Conservation (phyloP, 2,888 invertebrate species). For the Brassicogethes aeneus region DNA sequence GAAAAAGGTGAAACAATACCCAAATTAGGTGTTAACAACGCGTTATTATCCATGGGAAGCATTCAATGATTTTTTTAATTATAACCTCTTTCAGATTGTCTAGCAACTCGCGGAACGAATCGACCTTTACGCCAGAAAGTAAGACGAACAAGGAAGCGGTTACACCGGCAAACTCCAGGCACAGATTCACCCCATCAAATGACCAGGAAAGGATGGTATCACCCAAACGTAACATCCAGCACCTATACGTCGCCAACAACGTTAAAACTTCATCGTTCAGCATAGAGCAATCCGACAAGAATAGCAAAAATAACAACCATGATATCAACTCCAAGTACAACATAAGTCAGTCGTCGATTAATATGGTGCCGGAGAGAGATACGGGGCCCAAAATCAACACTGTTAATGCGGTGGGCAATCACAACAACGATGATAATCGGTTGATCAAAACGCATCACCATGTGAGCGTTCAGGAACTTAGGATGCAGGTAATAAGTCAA, state of each 20-base stretch:
- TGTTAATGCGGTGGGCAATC: constrained; percentile 29
- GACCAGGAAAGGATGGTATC: constrained; percentile 35
- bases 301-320: constrained; percentile 27
- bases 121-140: constrained; percentile 18
- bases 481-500: constrained; percentile 48
- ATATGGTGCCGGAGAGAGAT: constrained; percentile 48
- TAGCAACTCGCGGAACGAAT: constrained; percentile 41
- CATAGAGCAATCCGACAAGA: constrained; percentile 31
- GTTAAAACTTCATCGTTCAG: constrained; percentile 38
- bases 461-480: constrained; percentile 52
- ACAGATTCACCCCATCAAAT: constrained; percentile 5
- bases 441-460: constrained; percentile 46
- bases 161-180: constrained; percentile 19
- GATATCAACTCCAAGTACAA: constrained; percentile 28
- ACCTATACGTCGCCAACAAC: constrained; percentile 38
- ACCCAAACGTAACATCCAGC: constrained; percentile 26
- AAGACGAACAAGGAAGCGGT: constrained; percentile 26
- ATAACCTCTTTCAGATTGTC: too few species aligned
- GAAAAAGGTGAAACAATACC: constrained; percentile 21
- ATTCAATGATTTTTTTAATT: too few species aligned
- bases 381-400: constrained; percentile 42
- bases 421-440: constrained; percentile 27
- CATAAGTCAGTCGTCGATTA: constrained; percentile 28
- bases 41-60: too few species aligned
- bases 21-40: too few species aligned